Evolutionary conservation across 2,797 vertebrate species (phyloP).

Genomic region (Cirrhinus molitorella): DNA sequence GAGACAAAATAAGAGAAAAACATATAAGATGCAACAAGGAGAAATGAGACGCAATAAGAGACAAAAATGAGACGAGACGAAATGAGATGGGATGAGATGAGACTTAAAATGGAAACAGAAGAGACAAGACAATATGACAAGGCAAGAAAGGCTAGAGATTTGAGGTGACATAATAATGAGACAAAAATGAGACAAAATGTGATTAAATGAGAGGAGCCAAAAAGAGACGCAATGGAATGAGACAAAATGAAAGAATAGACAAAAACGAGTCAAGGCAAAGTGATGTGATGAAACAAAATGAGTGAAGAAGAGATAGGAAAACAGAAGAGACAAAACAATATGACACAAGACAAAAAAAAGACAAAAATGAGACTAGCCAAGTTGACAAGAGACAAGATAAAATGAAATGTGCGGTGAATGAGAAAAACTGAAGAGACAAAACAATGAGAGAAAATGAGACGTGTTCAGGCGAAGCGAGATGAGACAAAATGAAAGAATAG

Average conservation of each 20-base stretch:
- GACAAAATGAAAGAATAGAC: not conserved
- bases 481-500: not conserved
- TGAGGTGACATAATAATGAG: not conserved
- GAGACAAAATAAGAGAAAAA: not conserved
- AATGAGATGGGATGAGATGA: not conserved
- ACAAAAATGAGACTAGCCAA: too few relatives aligned
- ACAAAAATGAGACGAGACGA: not conserved
- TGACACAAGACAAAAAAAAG: too few relatives aligned
- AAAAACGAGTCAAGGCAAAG: not conserved
- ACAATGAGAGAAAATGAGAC: too few relatives aligned
- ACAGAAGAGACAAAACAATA: not conserved
- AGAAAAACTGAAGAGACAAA: too few relatives aligned
- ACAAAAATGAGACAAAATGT: not conserved
- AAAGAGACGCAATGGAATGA: not conserved
- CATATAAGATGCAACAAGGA: not conserved
- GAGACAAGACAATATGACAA: not conserved
- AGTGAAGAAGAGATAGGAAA: not conserved
- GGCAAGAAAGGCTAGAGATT: too few relatives aligned
- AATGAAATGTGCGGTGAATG: too few relatives aligned
- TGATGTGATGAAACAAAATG: not conserved
- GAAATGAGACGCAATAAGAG: not conserved
- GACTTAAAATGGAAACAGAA: not conserved
- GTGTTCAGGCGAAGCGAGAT: too few relatives aligned
- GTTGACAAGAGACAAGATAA: too few relatives aligned
- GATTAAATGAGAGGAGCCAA: not conserved